Evolutionary conservation across 2,113 vertebrate species (phyloP), one percentile per base, ranked within the genome.

Genomic region (Brachyistius frenatus): DNA sequence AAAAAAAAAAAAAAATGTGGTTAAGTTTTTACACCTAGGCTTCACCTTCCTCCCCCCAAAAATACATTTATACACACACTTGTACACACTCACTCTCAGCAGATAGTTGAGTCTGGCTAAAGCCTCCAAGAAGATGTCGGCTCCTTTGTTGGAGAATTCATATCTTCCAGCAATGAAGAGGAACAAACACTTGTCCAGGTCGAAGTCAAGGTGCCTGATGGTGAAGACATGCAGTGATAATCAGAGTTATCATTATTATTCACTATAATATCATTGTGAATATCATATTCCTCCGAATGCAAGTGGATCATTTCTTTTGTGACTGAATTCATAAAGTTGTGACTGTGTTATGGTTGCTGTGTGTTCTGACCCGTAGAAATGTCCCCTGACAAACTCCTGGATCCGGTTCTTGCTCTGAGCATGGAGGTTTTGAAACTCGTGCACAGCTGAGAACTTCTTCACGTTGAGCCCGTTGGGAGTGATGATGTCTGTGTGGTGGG

Each of bases 381-480:
- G 97, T 9, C 97, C 97, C 50, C 97, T 93, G 88, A 98, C 94
- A 69, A 98, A 98, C 89, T 98, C 97, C 87, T 98, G 96, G 83
- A 98, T 97, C 7, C 96, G 96, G 36, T 90, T 95, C 84, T 98
- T 98, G 95, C 95, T 98, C 92, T 96, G 96, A 36, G 97, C 96
- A 1, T 98, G 97, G 23, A 98, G 95, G 89, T 98, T 98, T 91
- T 98, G 97, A 88, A 98, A 98, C 91, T 98, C 97, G 0, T 98
- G 97, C 94, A 98, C 95, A 23, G 96, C 96, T 2, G 97, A 97
- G 87, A 98, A 98, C 89, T 97, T 98, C 93, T 97, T 97, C 73
- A 98, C 95, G 2, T 98, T 98, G 81, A 98, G 91, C 9, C 97
- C 97, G 0, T 98, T 98, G 61, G 97, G 97, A 49, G 96, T 98